Evolutionary conservation across 2,888 invertebrate genomes (phyloP).

Genomic region (Falcaria lacertinaria): DNA sequence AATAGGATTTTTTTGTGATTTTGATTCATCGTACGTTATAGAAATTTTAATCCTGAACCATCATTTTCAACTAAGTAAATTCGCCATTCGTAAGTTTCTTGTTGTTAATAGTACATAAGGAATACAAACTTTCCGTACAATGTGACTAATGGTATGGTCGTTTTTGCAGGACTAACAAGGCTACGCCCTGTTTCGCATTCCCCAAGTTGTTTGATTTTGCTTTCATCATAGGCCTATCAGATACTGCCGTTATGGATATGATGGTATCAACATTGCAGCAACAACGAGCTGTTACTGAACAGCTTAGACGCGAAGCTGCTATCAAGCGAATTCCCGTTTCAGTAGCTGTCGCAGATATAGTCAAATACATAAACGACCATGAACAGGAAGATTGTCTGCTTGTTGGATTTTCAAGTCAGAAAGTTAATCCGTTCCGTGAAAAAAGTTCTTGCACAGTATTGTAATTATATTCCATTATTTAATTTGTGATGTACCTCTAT

Average conservation of each 20-base stretch:
- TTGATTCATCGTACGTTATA: too few relatives aligned
- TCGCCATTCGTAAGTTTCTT: neutral
- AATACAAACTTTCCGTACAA: too few relatives aligned
- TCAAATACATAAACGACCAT: conserved; percentile 93
- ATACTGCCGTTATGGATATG: conserved; percentile 94
- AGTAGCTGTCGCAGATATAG: conserved; percentile 94
- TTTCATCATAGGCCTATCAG: conserved; percentile 91
- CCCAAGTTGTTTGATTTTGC: conserved; percentile 54
- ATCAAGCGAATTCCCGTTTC: conserved; percentile 93
- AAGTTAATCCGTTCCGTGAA: conserved; percentile 97
- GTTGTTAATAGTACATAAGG: neutral
- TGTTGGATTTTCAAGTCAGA: conserved; percentile 95
- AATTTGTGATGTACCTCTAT: too few relatives aligned
- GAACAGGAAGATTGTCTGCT: conserved; percentile 95
- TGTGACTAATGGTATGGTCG: neutral
- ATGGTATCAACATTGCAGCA: conserved; percentile 96
- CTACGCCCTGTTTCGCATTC: conserved; percentile 68
- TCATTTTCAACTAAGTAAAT: too few relatives aligned
- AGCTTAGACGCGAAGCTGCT: conserved; percentile 93
- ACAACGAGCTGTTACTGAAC: conserved; percentile 95
- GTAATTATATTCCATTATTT: too few relatives aligned
- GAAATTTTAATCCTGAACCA: too few relatives aligned
- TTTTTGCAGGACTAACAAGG: conserved; percentile 23
- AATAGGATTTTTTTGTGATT: too few relatives aligned
- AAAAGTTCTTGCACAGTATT: conserved; percentile 93